These are phyloP conservation scores for Momotus momota DNA, from an alignment of 2,797 vertebrate genomes.

Conservation along the genomic window DNA sequence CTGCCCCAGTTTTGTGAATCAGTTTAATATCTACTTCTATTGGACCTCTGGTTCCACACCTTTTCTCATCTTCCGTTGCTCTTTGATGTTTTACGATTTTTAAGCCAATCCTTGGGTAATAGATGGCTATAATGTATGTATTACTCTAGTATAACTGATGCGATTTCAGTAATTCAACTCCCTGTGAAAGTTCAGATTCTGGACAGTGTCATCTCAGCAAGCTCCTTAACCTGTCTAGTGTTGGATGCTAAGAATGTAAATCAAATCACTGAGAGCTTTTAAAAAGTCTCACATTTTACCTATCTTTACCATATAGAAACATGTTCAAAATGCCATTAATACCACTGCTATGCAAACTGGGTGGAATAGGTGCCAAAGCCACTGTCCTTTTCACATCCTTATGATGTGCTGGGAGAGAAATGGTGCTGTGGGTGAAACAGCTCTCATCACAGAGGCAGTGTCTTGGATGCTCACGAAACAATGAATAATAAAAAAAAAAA, in stretches of 20 bases:
- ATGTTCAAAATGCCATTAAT: neutral
- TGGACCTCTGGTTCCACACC: fast-evolving
- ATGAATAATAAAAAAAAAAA: neutral
- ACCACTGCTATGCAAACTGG: neutral
- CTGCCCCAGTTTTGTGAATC: neutral
- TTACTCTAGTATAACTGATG: neutral
- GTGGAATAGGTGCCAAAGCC: neutral
- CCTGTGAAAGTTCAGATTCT: neutral
- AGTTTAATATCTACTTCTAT: neutral
- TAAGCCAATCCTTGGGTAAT: neutral
- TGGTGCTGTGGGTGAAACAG: neutral
- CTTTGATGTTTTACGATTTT: neutral
- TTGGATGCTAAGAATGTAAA: neutral
- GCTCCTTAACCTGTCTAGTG: neutral
- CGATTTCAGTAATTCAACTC: neutral
- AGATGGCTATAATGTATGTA: neutral
- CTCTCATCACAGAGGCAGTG: neutral
- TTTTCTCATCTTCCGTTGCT: neutral
- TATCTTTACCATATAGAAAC: neutral
- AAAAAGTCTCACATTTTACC: neutral
- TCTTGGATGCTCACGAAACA: neutral
- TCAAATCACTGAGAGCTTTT: neutral
- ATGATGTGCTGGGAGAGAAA: neutral
- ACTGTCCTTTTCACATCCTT: neutral
- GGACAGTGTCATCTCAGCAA: neutral